Evolutionary conservation across 2,113 vertebrate genomes (phyloP), one percentile per base, ranked within the genome.

Genomic region (Rhadina sibilatrix): DNA sequence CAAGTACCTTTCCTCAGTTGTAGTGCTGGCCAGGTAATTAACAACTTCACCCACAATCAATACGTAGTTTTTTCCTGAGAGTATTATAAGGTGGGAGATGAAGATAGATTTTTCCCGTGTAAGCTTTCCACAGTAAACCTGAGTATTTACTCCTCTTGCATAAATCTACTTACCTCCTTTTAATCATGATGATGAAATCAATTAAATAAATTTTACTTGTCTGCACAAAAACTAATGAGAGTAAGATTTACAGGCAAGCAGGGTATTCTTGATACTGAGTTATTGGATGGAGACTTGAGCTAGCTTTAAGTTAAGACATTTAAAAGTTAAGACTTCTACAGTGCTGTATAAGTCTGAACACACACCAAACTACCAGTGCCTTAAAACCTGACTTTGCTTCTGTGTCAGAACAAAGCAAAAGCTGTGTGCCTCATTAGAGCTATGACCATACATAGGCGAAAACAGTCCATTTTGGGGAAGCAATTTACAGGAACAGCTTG

Each of bases 401-500:
- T 59, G 70, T 37, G 50, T 61, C n/a, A 83, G 71, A 93, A 63
- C 25, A 74, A 86, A 93, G 63, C 47, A 80, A 77, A 77, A 61
- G n/a, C 83, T 89, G 56, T 47, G 31, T 50, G 30, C 44, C 35
- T 80, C 50, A 59, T 83, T 70, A 75, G 35, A 71, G 12, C 50
- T 64, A 47, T 83, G 71, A 70, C 33, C 52, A 68, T 59, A 63
- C 33, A 49, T 47, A 74, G 79, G 60, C 78, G 83, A 90, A 92
- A 77, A 7, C 44, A 77, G 59, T 54, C 25, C 63, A 37, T 85
- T 80, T 38, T 12, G 87, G 50, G 47, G 59, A 90, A 68, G 54
- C 82, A 94, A 86, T 93, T 94, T 87, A 88, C 85, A 87, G 78
- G 82, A 96, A 97, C 85, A 95, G 78, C 76, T 90, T 95, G 87